A percentile compares a stretch with the other conserved stretches of the same genome.
These are phyloP conservation scores for Scelioninae gen. 2 DNA, from an alignment of 2,888 invertebrate genomes.

Conservation along the genomic window DNA sequence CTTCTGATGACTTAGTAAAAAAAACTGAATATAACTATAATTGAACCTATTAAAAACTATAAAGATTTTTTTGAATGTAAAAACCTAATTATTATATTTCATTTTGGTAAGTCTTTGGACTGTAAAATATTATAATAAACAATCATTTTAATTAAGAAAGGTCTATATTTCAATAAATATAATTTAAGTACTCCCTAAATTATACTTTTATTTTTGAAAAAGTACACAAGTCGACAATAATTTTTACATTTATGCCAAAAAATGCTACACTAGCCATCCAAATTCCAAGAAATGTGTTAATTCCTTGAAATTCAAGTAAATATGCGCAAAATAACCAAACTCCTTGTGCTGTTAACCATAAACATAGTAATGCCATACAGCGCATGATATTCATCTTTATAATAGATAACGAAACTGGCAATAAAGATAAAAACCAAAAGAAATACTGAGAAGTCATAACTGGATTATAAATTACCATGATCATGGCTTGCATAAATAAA, in stretches of 20 bases:
- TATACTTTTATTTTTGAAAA: background rate
- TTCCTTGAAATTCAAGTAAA: conserved; percentile 90
- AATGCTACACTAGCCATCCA: conserved; percentile 91
- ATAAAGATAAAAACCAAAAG: conserved; percentile 93
- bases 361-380: conserved; percentile 76
- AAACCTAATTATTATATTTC: no score
- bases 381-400: conserved; percentile 78
- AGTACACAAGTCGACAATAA: conserved; percentile 74
- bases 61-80: no score
- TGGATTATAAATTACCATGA: conserved; percentile 94
- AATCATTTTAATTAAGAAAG: no score
- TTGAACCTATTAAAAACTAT: no score
- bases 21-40: no score
- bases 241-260: conserved; percentile 86
- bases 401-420: conserved; percentile 88
- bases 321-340: conserved; percentile 95
- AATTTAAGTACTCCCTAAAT: background rate
- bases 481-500: conserved; percentile 88
- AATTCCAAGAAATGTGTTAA: conserved; percentile 88
- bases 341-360: conserved; percentile 86
- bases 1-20: no score
- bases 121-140: no score
- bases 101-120: no score
- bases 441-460: conserved; percentile 98
- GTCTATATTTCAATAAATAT: no score